These are phyloP conservation scores for Spilarctia lutea DNA, from an alignment of 2,888 invertebrate species.

Conservation along the genomic window DNA sequence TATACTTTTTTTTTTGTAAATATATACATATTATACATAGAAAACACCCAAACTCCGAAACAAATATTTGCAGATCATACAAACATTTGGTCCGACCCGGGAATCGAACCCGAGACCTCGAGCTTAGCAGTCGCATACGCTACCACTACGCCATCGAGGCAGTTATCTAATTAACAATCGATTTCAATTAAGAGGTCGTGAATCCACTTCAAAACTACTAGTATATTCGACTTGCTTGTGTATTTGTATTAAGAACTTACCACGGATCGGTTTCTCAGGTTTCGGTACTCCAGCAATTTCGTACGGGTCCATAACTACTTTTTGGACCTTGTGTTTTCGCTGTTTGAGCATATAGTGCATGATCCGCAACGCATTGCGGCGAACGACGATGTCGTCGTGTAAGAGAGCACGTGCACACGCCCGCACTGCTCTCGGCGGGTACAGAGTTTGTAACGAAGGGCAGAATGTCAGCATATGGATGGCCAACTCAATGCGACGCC, in stretches of 20 bases:
- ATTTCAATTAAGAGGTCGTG: background rate
- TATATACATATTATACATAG: too few species aligned
- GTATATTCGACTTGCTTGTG: background rate
- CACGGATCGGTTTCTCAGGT: constrained; percentile 71
- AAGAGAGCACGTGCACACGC: constrained; percentile 89
- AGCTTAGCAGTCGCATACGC: too few species aligned
- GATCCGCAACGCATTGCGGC: constrained; percentile 89
- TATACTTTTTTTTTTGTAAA: too few species aligned
- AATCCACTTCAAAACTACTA: background rate
- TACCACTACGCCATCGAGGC: too few species aligned
- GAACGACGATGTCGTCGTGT: constrained; percentile 92
- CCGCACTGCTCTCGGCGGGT: constrained; percentile 88
- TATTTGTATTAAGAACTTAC: constrained; percentile 47
- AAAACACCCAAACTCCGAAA: too few species aligned
- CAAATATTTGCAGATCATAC: too few species aligned
- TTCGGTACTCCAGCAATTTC: constrained; percentile 68
- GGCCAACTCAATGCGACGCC: constrained; percentile 93
- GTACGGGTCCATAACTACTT: constrained; percentile 87
- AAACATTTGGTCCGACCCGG: too few species aligned
- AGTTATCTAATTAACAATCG: background rate
- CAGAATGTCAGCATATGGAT: constrained; percentile 91
- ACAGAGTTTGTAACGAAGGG: constrained; percentile 89
- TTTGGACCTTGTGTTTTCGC: constrained; percentile 89
- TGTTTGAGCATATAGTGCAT: constrained; percentile 89
- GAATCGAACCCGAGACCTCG: too few species aligned